phyloP scores from a whole-genome alignment of 2,113 vertebrate species.

The Actenoides lindsayi region DNA sequence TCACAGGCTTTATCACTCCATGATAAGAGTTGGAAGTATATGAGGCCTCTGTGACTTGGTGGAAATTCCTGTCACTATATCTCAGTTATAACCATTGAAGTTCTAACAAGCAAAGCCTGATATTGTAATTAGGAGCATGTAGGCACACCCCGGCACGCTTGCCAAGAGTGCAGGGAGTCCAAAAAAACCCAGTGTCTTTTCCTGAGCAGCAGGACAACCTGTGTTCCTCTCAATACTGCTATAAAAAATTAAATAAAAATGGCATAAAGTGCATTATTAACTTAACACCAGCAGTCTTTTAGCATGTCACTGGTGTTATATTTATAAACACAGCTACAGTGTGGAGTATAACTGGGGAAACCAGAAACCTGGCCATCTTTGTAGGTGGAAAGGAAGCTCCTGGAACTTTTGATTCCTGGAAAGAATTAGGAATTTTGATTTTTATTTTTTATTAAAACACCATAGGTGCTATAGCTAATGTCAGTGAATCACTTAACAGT shows the following conservation, averaged over 20 bases:
- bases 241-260: neutral
- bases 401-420: neutral
- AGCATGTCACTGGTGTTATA: neutral
- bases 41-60: neutral
- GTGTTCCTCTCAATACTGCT: neutral
- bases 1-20: neutral
- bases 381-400: neutral
- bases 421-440: neutral
- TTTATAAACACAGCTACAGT: neutral
- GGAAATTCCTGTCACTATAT: slow-evolving; percentile 5
- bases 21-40: neutral
- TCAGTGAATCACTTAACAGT: neutral
- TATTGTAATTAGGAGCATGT: neutral
- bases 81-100: slow-evolving; percentile 1
- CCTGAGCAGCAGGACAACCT: neutral
- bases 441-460: neutral
- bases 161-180: neutral
- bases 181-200: neutral
- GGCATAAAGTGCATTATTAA: neutral
- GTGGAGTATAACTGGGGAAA: neutral
- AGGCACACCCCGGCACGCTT: neutral
- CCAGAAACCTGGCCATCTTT: neutral
- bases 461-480: accelerated
- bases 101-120: slow-evolving; percentile 33
- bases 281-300: accelerated